Base-by-base conservation (phyloP, 2,797 vertebrate genomes). In the Philypnodon macrostomus region DNA sequence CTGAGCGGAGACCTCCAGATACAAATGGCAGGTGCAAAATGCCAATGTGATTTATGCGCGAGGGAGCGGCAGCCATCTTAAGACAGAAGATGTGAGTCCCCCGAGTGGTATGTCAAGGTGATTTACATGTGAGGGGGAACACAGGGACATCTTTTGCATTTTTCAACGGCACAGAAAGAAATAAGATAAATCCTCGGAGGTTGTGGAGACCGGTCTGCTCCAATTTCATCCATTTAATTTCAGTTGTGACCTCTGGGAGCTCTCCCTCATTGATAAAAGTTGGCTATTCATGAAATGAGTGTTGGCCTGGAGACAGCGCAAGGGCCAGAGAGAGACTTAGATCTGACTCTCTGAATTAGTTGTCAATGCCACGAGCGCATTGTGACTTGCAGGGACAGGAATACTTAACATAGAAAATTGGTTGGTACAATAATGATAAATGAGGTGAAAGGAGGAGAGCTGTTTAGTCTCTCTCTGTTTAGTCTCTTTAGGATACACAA, bases 1-100 rank as follows among this genome's bases (percentile, higher is more conserved):
- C 41, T 51, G 53, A 70, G 58, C 44, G 19, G 59, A 67, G 47
- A 65, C 36, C 48, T 63, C 19, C 27, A 70, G 51, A 71, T 65
- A 60, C 7, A 2, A 50, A 51, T 62, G 52, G 41, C 57, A 19
- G 46, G 64, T 17, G 27, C 1, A 16, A 56, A n/a, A 64, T 70
- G 79, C 67, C 80, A 70, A 48, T 66, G 73, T 79, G 78, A 85
- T 88, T 86, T 74, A 84, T 79, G 70, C 48, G 58, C 10, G 37
- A 61, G 63, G 68, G 36, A 61, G 58, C 73, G 63, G 56, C 33
- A 59, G 39, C 58, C 46, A 67, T 79, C 71, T 53, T 31, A 47
- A 79, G 63, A 74, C 73, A 56, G 52, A 68, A 73, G 69, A 69
- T 37, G 47, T 14, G 3, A 54, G 54, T 73, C 79, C 75, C 68